Base-by-base conservation (phyloP, 2,113 vertebrate species). In the Mugil cephalus region DNA sequence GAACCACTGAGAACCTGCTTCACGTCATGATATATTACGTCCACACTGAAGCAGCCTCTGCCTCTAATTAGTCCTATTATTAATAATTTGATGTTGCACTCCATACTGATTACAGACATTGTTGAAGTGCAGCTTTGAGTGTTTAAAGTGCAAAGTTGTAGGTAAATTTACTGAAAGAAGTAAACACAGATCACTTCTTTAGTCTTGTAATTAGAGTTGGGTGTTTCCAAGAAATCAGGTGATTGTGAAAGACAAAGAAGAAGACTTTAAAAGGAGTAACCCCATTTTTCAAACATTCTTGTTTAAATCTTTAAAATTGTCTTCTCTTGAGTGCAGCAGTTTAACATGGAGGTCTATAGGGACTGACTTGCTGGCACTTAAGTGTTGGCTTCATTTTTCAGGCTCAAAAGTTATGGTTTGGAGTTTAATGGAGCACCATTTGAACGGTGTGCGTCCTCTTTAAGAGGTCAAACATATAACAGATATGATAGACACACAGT, bases 61-160 rank as follows among this genome's bases (percentile, higher is more conserved):
- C 19, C 17, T 40, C 18, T 66, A 60, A 74, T 66, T 61, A 70
- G 40, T 42, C 1, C 14, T 45, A 8, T 70, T 24, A 59, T 59
- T 38, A 54, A 38, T 2, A 68, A 73, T 53, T 42, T 42, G 0
- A 60, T 15, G 1, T 21, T 35, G 11, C 10, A 19, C 13, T 45
- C 52, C 7, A 38, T 3, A 21, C n/a, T 8, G 61, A 4, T 61
- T 50, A 14, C 18, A 24, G 52, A 4, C 5, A 15, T 0, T 1
- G 30, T 17, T 35, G n/a, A 0, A 12, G 38, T 47, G n/a, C 24
- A 13, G n/a, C n/a, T n/a, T n/a, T n/a, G n/a, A n/a, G n/a, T n/a
- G n/a, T n/a, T n/a, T n/a, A n/a, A n/a, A n/a, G n/a, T 51, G 52
- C 4, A 10, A 2, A 40, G 0, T 14, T 55, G 5, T 3, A 7